Percentiles rank a stretch among this genome's conserved stretches.
These are phyloP conservation scores for Leptocoma aspasia DNA, from an alignment of 2,113 vertebrate species.

Conservation along the genomic window DNA sequence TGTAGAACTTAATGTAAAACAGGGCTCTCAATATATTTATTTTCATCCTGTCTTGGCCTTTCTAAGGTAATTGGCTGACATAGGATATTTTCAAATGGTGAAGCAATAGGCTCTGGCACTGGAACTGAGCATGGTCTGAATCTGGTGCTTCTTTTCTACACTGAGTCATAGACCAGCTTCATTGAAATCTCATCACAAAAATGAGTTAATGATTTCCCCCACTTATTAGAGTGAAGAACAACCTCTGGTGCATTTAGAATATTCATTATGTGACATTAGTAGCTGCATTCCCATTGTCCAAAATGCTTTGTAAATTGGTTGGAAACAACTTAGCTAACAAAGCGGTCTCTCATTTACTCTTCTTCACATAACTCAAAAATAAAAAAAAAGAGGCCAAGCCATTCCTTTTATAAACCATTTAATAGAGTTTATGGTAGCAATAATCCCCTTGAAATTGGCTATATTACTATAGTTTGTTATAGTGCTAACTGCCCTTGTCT, in stretches of 20 bases:
- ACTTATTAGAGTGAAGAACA: neutral
- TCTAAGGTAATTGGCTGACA: neutral
- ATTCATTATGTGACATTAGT: neutral
- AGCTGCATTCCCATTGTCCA: neutral
- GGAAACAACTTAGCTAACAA: conserved; percentile 33
- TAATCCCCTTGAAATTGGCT: conserved; percentile 53
- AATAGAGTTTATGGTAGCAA: conserved; percentile 31
- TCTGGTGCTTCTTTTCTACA: neutral
- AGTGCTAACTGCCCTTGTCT: conserved; percentile 53
- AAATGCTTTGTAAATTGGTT: conserved; percentile 39
- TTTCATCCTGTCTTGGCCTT: neutral
- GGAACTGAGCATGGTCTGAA: neutral
- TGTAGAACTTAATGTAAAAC: neutral
- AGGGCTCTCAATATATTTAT: neutral
- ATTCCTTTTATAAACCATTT: conserved; percentile 35
- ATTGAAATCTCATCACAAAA: neutral
- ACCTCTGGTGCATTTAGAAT: conserved; percentile 20
- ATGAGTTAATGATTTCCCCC: neutral
- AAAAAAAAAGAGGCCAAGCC: neutral
- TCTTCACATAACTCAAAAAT: neutral
- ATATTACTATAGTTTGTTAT: conserved; percentile 49
- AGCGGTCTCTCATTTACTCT: conserved; percentile 28
- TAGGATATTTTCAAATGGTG: neutral
- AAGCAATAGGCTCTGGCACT: neutral
- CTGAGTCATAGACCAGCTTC: neutral